Percentiles rank a stretch among this genome's conserved stretches.
These are phyloP conservation scores for Campylomormyrus tamandua DNA, from an alignment of 2,113 vertebrate species.

Conservation along the genomic window DNA sequence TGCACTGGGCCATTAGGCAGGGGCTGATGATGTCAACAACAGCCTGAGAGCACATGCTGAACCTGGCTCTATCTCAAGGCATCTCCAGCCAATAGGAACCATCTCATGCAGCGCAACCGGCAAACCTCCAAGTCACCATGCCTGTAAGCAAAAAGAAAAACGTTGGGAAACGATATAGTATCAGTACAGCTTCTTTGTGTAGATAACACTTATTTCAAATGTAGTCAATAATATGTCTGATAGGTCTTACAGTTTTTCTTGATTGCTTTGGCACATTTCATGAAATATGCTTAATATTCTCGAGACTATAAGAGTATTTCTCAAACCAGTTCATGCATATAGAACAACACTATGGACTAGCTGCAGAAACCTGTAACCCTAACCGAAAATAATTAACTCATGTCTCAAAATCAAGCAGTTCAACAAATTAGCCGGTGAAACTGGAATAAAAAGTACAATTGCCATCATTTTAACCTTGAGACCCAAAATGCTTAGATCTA, in stretches of 20 bases:
- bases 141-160: conserved; percentile 21
- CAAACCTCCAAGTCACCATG: conserved; percentile 29
- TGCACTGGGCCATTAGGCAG: conserved; percentile 28
- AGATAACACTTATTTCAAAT: neutral
- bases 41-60: conserved; percentile 28
- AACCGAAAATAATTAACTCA: neutral
- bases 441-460: neutral
- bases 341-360: neutral
- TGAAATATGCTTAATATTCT: neutral
- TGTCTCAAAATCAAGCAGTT: neutral
- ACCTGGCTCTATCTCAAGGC: conserved; percentile 34
- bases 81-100: conserved; percentile 36
- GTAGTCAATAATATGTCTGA: neutral
- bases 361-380: neutral
- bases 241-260: neutral
- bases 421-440: neutral
- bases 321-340: neutral
- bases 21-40: conserved; percentile 6
- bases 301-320: neutral
- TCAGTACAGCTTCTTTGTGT: neutral
- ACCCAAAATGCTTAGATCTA: neutral
- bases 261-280: neutral
- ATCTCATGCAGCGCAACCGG: conserved; percentile 19
- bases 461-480: neutral
- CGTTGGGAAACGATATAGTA: neutral